Base-by-base conservation (phyloP, 1,140 invertebrate species). In the Cydia amplana region DNA sequence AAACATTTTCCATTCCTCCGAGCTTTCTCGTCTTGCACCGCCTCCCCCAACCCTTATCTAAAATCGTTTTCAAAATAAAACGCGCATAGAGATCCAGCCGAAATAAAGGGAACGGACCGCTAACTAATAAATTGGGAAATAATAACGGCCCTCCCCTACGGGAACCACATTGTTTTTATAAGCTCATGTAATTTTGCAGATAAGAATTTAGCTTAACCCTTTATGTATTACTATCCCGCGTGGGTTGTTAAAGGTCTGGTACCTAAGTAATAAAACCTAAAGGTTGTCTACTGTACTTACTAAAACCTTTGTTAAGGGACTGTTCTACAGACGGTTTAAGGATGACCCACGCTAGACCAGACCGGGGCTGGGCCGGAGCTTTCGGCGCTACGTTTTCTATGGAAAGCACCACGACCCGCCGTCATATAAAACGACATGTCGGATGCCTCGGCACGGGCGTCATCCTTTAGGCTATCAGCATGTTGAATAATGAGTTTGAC, bases 1-100 rank as follows among this genome's bases (percentile, higher is more conserved):
- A n/a, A n/a, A 14, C 1, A 3, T n/a, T 16, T 6, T 51, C n/a
- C 6, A 51, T 64, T 10, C 46, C 78, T 78, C 76, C 72, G 4
- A 18, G 9, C 72, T 20, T 76, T 78, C 55, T 28, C 74, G 0
- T 6, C 75, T 79, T 78, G 16, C 16, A 75, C 74, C 80, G 16
- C 12, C 60, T 28, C 23, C 32, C 12, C 82, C 80, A 80, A 87
- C 81, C 89, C 88, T 85, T 87, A 91, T 89, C 87, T 89, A 88
- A 91, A 90, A 91, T 85, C 89, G 89, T 83, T 91, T 86, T 83
- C 83, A 80, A 89, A 91, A 91, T 90, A 91, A 90, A 91, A 88
- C 86, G 78, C 82, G 79, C 77, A 81, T 80, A 84, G 80, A 86
- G 78, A 76, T 82, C 88, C 87, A 77, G 81, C 75, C 85, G 86